Evolutionary conservation across 2,797 vertebrate genomes (phyloP), one percentile per base, ranked within the genome.

Genomic region (Neomorphus geoffroyi): DNA sequence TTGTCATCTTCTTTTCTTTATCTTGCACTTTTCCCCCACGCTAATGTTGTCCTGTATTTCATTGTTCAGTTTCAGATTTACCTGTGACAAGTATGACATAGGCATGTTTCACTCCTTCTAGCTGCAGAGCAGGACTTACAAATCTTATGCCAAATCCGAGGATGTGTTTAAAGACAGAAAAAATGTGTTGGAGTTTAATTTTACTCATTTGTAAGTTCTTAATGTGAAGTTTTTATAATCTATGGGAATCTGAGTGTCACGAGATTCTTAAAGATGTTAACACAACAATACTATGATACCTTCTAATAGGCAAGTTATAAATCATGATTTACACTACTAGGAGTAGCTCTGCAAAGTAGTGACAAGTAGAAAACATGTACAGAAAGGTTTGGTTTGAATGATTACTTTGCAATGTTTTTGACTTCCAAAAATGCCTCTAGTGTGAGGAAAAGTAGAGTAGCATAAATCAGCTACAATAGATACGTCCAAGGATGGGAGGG

Each of bases 221-320:
- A 30, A 37, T 65, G 21, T 66, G 50, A 91, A 11, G 3, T 13
- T 74, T 66, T 43, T 70, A 6, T 28, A 56, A 75, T 48, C 32
- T 46, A 71, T 1, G 0, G 70, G 37, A 71, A 81, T 62, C 11
- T 5, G 5, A 83, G 3, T 7, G 21, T 13, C 3, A 39, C 0
- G 1, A 66, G 8, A 39, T 51, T 65, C 43, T 32, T 70, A 19
- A 41, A 28, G 3, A 58, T 56, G 39, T 53, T 70, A 66, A 54
- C 7, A 77, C 23, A 80, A 26, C 0, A 2, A 9, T 53, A 48
- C 6, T 62, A 28, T 26, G 16, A 57, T 50, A 45, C 13, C 5
- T 62, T 54, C 48, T 75, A 79, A 50, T 26, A 71, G 24, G 12
- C 12, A 74, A 71, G 16, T 7, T 78, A 5, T 16, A 28, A 70